These are phyloP conservation scores for Zele albiditarsus DNA, from an alignment of 2,888 invertebrate genomes.

Conservation along the genomic window DNA sequence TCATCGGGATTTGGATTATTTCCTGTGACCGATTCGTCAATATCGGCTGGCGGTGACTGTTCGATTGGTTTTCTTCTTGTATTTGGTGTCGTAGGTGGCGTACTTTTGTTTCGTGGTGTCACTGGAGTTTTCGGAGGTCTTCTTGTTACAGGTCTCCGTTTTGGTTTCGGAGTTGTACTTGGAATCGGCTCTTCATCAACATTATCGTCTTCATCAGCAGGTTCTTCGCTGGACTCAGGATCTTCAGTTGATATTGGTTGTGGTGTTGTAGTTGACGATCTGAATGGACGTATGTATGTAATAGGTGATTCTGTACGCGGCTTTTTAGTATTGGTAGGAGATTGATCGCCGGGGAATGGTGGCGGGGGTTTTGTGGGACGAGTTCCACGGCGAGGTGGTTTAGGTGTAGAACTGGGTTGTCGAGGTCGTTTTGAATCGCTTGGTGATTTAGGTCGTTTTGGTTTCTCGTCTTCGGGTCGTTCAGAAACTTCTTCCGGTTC, in stretches of 20 bases:
- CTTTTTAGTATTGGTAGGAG: background rate
- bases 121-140: slow-evolving; percentile 2
- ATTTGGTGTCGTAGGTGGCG: slow-evolving; percentile 18
- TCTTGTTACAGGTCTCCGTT: slow-evolving; percentile 17
- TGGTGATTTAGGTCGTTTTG: background rate
- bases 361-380: slow-evolving; percentile 23
- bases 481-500: slow-evolving; percentile 18
- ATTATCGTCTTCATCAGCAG: slow-evolving; percentile 24
- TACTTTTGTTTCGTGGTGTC: background rate
- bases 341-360: slow-evolving; percentile 6
- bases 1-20: slow-evolving; percentile 22
- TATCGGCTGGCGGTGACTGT: slow-evolving; percentile 10
- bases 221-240: slow-evolving; percentile 30
- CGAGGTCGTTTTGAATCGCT: slow-evolving; percentile 13
- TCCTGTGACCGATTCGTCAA: slow-evolving; percentile 29
- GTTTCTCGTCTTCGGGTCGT: background rate
- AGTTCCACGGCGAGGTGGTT: background rate
- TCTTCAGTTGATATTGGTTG: slow-evolving; percentile 14
- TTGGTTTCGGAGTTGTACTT: slow-evolving; percentile 11
- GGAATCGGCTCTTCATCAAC: slow-evolving; percentile 25
- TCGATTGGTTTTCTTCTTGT: slow-evolving; percentile 8
- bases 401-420: slow-evolving; percentile 8
- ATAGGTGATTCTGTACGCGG: slow-evolving; percentile 9
- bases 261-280: background rate
- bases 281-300: background rate